Evolutionary conservation across 2,888 invertebrate species (phyloP).

Genomic region (Lobophora halterata): DNA sequence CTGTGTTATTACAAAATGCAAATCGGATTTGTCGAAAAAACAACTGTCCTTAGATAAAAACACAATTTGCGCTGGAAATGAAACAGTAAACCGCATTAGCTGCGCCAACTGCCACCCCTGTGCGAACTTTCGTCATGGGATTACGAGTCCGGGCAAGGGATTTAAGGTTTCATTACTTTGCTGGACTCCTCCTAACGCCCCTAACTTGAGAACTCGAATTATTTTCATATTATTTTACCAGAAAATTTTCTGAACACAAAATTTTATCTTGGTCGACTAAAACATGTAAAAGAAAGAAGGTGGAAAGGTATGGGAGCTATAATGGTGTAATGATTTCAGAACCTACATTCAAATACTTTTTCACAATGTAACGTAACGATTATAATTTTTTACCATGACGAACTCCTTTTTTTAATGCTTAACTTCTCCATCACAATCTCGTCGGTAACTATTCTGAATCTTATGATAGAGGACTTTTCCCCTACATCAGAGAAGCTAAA

Average conservation of each 20-base stretch:
- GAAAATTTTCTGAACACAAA: too few species aligned
- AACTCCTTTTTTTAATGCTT: too few species aligned
- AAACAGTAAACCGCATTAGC: constrained; percentile 78
- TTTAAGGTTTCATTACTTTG: constrained; percentile 80
- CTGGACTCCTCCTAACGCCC: constrained; percentile 38
- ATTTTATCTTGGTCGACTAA: too few species aligned
- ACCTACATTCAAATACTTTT: too few species aligned
- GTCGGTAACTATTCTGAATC: constrained; percentile 17
- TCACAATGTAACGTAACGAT: too few species aligned
- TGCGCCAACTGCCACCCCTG: constrained; percentile 71
- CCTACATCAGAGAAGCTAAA: constrained; percentile 51
- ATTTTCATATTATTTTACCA: constrained; percentile 1
- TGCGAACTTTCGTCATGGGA: constrained; percentile 70
- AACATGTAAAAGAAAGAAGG: too few species aligned
- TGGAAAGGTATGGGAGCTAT: too few species aligned
- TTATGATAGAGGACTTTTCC: constrained; percentile 45
- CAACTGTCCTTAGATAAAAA: constrained; percentile 64
- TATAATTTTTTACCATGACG: too few species aligned
- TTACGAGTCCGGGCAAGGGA: constrained; percentile 78
- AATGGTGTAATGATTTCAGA: too few species aligned
- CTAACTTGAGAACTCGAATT: constrained; percentile 16
- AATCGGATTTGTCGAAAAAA: constrained; percentile 60
- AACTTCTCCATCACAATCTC: too few species aligned
- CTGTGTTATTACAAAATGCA: constrained; percentile 30
- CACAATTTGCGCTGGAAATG: constrained; percentile 73